Base-by-base conservation (phyloP, 2,888 invertebrate species). In the Lathronympha strigana region DNA sequence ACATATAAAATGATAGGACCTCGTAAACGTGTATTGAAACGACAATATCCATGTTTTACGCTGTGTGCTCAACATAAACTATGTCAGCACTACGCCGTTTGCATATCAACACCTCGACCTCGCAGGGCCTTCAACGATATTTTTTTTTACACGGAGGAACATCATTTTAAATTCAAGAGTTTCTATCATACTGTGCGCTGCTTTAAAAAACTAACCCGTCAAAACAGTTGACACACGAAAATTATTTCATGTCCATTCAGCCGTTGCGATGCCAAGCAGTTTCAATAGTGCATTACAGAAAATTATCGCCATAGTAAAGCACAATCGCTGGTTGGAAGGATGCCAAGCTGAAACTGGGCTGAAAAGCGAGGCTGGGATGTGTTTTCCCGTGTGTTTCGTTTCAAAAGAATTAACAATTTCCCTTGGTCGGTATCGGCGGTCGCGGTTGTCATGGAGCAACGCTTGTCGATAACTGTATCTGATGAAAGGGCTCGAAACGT, bases 391-490 rank as follows among this genome's bases (percentile, higher is more conserved):
- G 81, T 85, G 83, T 84, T 86, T 84, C 83, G 82, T 80, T 80
- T 76, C 83, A 83, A 84, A 84, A 77, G 86, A 83, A 88, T 88
- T 87, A 86, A 87, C 87, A 86, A 87, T 87, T 87, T 83, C 80
- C 79, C 76, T 76, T 80, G 67, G 60, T 63, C 69, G 67, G 60
- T 63, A 71, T 67, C 68, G 69, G 43, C 58, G 21, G 38, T 36
- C 40, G 63, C 67, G 58, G 67, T 40, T 53, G n/a, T n/a, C n/a
- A n/a, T n/a, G n/a, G n/a, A n/a, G n/a, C n/a, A n/a, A n/a, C n/a
- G n/a, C n/a, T n/a, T n/a, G n/a, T n/a, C n/a, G n/a, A n/a, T n/a
- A n/a, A n/a, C n/a, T n/a, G n/a, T n/a, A n/a, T n/a, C n/a, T n/a
- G n/a, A n/a, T n/a, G n/a, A n/a, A n/a, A n/a, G n/a, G n/a, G n/a